Evolutionary conservation across 1,140 invertebrate genomes (phyloP).

Genomic region (Drosophila triauraria): DNA sequence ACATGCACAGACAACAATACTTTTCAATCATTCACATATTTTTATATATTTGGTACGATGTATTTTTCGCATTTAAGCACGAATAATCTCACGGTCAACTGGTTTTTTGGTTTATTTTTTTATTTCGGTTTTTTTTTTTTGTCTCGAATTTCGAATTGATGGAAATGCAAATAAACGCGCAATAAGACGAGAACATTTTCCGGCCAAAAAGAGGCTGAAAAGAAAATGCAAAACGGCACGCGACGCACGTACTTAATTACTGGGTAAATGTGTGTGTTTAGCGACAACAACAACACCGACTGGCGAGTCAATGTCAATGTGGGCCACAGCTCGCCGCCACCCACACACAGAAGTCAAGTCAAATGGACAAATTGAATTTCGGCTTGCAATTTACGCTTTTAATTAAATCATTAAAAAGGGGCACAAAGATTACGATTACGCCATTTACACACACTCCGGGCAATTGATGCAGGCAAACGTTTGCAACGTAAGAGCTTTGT

Average conservation of each 20-base stretch:
- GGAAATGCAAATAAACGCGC: conserved; percentile 43
- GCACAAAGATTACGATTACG: conserved; percentile 82
- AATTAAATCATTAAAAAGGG: conserved; percentile 79
- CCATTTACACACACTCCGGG: conserved; percentile 51
- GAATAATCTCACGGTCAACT: conserved; percentile 50
- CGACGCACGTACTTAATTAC: conserved; percentile 54
- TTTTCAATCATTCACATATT: conserved; percentile 49
- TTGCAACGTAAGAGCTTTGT: not conserved
- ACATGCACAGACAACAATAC: conserved; percentile 9
- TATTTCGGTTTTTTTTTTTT: conserved; percentile 11
- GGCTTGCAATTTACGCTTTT: conserved; percentile 74
- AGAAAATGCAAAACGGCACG: conserved; percentile 47
- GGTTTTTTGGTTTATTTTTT: conserved; percentile 19
- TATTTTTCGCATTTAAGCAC: conserved; percentile 27
- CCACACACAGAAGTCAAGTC: conserved; percentile 30
- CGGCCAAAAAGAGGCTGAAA: conserved; percentile 25
- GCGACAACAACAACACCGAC: not conserved
- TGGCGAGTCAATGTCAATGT: too few relatives aligned
- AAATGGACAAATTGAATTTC: conserved; percentile 76
- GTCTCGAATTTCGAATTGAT: conserved; percentile 11
- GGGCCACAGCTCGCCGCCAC: conserved; percentile 14
- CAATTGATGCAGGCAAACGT: conserved; percentile 1
- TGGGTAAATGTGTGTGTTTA: conserved; percentile 9
- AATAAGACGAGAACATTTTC: conserved; percentile 28
- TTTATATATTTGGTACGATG: conserved; percentile 16